A percentile compares a stretch with the other conserved stretches of the same genome.
These are phyloP conservation scores for Pica pica DNA, from an alignment of 2,113 vertebrate genomes.

Conservation along the genomic window DNA sequence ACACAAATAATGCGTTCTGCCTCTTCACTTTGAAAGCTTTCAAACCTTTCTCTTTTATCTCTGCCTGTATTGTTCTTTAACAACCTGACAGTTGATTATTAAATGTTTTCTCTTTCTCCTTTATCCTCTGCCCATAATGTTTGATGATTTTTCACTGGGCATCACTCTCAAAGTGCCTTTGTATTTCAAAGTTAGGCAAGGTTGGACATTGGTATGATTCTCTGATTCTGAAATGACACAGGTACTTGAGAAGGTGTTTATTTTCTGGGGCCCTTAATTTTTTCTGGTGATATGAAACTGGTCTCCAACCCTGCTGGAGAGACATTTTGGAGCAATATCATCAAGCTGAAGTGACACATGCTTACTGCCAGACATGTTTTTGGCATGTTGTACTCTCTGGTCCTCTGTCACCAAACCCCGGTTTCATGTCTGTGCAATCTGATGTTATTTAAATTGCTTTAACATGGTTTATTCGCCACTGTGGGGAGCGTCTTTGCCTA, in stretches of 20 bases:
- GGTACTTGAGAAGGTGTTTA: not conserved
- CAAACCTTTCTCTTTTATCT: constrained; percentile 49
- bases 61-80: constrained; percentile 34
- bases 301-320: not conserved
- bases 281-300: not conserved
- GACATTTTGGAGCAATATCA: not conserved
- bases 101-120: not conserved
- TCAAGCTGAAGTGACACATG: not conserved
- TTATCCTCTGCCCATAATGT: constrained; percentile 11
- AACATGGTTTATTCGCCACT: not conserved
- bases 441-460: not conserved
- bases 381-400: not conserved
- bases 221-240: not conserved
- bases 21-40: constrained; percentile 38
- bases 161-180: not conserved
- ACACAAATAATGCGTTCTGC: constrained; percentile 15
- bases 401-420: not conserved
- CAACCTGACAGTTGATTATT: constrained; percentile 39
- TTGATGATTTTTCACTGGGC: not conserved
- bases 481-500: not conserved
- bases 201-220: not conserved
- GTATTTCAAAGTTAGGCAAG: not conserved
- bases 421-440: not conserved
- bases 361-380: not conserved
- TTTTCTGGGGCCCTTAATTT: not conserved